phyloP scores from a whole-genome alignment of 2,113 vertebrate species.

The Oncorhynchus gorbuscha region DNA sequence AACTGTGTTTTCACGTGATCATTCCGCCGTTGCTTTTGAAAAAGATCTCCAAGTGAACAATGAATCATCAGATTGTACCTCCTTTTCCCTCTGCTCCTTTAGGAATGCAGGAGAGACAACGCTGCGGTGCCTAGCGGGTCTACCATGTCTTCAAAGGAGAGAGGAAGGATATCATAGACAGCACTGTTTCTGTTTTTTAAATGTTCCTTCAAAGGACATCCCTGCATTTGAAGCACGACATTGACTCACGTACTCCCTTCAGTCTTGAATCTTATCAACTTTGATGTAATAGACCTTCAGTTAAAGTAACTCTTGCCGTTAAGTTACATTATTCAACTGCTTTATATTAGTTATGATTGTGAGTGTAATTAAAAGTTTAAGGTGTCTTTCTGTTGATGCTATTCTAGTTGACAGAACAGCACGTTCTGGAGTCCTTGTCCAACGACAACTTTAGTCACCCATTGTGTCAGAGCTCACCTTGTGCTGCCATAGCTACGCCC shows the following conservation, averaged over 20 bases:
- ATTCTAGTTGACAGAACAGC: neutral
- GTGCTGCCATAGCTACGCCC: conserved; percentile 54
- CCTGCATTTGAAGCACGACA: neutral
- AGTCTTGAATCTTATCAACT: neutral
- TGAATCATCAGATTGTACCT: neutral
- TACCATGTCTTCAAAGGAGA: conserved; percentile 79
- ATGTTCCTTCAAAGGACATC: conserved; percentile 12
- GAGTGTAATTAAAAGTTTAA: neutral
- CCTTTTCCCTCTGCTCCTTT: conserved; percentile 40
- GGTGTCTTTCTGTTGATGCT: neutral
- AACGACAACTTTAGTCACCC: conserved; percentile 46
- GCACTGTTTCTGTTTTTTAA: conserved; percentile 36
- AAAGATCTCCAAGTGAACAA: too few relatives aligned
- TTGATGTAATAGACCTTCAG: neutral
- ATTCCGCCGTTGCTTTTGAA: too few relatives aligned
- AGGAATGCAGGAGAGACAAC: conserved; percentile 96
- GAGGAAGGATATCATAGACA: conserved; percentile 23
- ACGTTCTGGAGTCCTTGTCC: neutral
- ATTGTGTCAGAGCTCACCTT: conserved; percentile 25
- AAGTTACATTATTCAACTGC: neutral
- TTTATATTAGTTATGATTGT: neutral
- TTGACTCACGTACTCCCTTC: neutral
- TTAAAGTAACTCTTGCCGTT: neutral
- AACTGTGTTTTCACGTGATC: too few relatives aligned
- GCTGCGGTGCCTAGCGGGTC: conserved; percentile 88